Evolutionary conservation across 2,797 vertebrate species (phyloP), one percentile per base, ranked within the genome.

Genomic region (Valencia hispanica): DNA sequence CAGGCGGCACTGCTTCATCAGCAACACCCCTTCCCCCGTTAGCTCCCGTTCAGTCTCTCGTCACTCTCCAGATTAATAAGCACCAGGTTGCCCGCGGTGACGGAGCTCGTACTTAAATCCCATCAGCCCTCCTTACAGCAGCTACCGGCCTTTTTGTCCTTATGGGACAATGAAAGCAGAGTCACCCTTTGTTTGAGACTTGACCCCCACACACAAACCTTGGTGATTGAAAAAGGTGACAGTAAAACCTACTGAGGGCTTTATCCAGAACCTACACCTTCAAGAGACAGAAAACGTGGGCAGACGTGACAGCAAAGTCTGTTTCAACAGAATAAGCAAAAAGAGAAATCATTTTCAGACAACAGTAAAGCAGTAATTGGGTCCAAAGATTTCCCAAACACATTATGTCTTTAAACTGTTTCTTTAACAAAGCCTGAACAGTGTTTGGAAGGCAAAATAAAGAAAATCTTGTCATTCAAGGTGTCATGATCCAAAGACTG

Each of bases 1-100:
- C 94, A 94, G 96, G 95, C 94, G 87, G 93, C 91, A 94, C 75
- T 92, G 90, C 91, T 90, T 85, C 95, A 94, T 97, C 96, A 95
- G 95, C 96, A 95, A 68, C 77, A 51, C 68, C 86, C 91, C 34
- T 43, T 76, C 89, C 89, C 88, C 86, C 80, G 2, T 15, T 25
- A 32, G 48, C 79, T 25, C 55, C 68, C 68, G 55, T n/a, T 50
- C 36, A 11, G 74, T 63, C 73, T 69, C 61, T 82, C 78, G 78
- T 80, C 85, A 74, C 68, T 39, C 59, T 75, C 63, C 43, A 17
- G 79, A 90, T 94, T 94, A 94, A 94, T 94, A 92, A 88, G 85
- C 88, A 87, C 90, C 92, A 73, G 86, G 95, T 96, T 94, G 92
- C 94, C 95, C 90, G 80, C 77, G 91, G 94, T 90, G 93, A 96